A percentile compares a stretch with the other conserved stretches of the same genome.
Conservation (phyloP, 2,113 vertebrate species). For the Euleptes europaea region DNA sequence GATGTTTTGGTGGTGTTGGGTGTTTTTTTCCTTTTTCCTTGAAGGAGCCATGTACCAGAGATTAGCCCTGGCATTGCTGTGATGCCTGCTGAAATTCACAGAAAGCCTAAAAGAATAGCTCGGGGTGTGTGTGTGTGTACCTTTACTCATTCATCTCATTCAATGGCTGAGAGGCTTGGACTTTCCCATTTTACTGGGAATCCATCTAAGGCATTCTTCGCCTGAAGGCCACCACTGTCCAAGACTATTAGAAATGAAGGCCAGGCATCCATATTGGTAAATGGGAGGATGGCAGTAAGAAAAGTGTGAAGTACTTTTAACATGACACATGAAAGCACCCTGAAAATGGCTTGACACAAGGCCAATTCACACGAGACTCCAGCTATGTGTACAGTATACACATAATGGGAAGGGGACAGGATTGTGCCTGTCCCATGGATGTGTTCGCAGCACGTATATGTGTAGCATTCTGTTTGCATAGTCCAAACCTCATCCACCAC, state of each 20-base stretch:
- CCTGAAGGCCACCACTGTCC: not conserved
- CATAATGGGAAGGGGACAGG: not conserved
- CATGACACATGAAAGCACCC: not conserved
- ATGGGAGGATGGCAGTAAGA: not conserved
- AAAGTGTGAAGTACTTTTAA: not conserved
- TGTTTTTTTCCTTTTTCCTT: too few relatives aligned
- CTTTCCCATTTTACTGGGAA: not conserved
- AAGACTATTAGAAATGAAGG: not conserved
- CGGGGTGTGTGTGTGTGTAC: too few relatives aligned
- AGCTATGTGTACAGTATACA: not conserved
- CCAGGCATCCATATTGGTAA: not conserved
- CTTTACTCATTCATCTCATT: not conserved
- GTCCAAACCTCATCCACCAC: not conserved
- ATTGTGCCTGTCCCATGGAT: not conserved
- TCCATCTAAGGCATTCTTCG: not conserved
- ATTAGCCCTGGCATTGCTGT: not conserved
- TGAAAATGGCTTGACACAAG: not conserved
- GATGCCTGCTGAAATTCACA: not conserved
- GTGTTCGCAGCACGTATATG: not conserved
- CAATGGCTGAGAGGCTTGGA: not conserved
- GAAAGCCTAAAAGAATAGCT: not conserved
- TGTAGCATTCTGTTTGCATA: not conserved
- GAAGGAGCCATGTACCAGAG: not conserved
- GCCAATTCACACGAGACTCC: not conserved
- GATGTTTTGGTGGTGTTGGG: slow-evolving; percentile 48